These are phyloP conservation scores for Meloidogyne chitwoodi DNA, from an alignment of 1,140 invertebrate species.

Conservation along the genomic window DNA sequence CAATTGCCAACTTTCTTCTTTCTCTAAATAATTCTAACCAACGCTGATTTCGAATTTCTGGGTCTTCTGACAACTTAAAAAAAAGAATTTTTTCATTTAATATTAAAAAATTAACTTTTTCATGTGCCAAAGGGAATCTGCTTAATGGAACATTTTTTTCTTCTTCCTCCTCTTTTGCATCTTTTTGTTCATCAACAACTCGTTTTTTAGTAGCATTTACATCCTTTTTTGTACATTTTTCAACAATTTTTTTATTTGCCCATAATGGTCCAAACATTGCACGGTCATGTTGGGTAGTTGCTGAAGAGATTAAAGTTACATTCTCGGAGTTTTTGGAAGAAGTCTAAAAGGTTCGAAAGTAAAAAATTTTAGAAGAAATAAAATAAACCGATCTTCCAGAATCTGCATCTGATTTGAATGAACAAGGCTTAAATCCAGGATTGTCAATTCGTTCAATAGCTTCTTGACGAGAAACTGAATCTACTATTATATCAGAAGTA, in stretches of 20 bases:
- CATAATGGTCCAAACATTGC: conserved; percentile 32
- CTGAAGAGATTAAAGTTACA: background rate
- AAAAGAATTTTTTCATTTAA: background rate
- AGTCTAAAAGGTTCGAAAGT: background rate
- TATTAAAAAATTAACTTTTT: background rate
- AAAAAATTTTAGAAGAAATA: background rate
- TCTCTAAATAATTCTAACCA: conserved; percentile 10
- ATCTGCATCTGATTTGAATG: conserved; percentile 12
- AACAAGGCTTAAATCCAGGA: conserved; percentile 19
- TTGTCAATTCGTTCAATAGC: conserved; percentile 26
- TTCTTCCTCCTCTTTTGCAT: background rate
- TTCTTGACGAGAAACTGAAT: conserved; percentile 14
- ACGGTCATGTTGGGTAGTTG: conserved; percentile 6
- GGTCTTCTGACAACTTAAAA: conserved; percentile 5
- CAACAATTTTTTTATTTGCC: conserved; percentile 11
- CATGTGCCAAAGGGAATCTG: conserved; percentile 12
- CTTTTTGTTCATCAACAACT: background rate
- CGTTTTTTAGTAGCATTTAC: background rate
- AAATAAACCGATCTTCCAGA: background rate
- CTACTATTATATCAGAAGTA: conserved; percentile 6
- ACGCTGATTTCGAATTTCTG: background rate
- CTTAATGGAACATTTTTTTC: background rate
- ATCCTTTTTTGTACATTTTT: background rate
- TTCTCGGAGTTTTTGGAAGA: background rate
- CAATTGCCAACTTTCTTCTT: conserved; percentile 9